These are phyloP conservation scores for Isotomurus palustris DNA, from an alignment of 2,888 invertebrate genomes.

Conservation along the genomic window DNA sequence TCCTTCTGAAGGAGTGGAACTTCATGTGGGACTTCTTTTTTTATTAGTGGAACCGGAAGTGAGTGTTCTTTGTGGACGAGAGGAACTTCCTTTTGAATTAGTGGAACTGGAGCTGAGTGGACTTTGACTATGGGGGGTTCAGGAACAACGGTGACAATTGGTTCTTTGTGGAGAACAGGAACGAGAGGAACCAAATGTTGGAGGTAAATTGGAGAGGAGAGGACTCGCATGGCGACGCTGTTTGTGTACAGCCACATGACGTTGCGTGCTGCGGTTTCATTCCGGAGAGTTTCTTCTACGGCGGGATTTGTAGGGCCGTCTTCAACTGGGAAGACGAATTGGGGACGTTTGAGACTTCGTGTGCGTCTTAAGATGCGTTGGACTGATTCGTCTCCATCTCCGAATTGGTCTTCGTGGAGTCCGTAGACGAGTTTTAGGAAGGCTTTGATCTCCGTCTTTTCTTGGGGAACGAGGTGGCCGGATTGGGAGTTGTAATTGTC, in stretches of 20 bases:
- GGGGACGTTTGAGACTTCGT: background rate
- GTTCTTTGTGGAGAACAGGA: background rate
- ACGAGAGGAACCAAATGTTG: background rate
- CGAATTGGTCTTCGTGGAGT: background rate
- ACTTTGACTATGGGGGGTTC: background rate
- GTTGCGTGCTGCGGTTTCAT: background rate
- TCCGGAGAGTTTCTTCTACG: background rate
- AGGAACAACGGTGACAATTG: background rate
- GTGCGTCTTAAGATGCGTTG: background rate
- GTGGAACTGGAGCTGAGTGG: no score
- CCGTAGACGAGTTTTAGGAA: slow-evolving; percentile 1
- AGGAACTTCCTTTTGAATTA: no score
- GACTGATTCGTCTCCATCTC: background rate
- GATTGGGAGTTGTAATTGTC: background rate
- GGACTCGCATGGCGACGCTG: slow-evolving; percentile 1
- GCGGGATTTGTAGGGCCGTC: no score
- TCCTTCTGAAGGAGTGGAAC: no score
- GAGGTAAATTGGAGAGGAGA: background rate
- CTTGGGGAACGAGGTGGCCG: background rate
- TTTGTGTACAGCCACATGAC: slow-evolving; percentile 1
- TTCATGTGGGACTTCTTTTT: no score
- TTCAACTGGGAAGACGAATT: background rate
- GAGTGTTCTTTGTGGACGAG: no score
- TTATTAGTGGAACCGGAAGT: no score
- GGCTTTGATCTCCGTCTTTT: background rate